Percentiles rank a stretch among this genome's conserved stretches.
These are phyloP conservation scores for Hippoglossus stenolepis DNA, from an alignment of 2,113 vertebrate genomes.

Conservation along the genomic window DNA sequence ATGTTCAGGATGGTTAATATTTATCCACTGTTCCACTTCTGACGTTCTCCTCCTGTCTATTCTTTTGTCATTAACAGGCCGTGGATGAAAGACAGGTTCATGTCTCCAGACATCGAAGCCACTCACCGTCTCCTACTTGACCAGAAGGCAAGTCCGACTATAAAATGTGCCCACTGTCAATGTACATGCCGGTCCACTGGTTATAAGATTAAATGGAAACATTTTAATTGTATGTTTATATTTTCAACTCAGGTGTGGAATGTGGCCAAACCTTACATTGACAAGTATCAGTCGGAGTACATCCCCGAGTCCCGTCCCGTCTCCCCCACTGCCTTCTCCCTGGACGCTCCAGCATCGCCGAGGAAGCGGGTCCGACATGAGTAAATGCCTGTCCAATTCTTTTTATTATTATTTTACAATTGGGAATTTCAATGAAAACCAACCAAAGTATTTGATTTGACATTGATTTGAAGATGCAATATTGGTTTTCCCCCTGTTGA, in stretches of 20 bases:
- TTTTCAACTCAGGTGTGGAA: conserved; percentile 88
- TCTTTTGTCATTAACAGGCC: conserved; percentile 81
- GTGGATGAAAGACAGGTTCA: conserved; percentile 98
- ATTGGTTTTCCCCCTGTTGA: background rate
- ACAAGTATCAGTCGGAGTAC: conserved; percentile 92
- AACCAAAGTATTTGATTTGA: background rate
- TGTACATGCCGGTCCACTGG: background rate
- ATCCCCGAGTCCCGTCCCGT: conserved; percentile 91
- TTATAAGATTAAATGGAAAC: background rate
- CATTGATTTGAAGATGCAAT: conserved; percentile 4
- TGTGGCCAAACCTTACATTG: conserved; percentile 95
- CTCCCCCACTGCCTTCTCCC: conserved; percentile 95
- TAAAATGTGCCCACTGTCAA: background rate
- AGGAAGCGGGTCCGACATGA: conserved; percentile 80
- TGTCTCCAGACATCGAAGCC: conserved; percentile 96
- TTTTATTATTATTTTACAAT: background rate
- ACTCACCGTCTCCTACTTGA: conserved; percentile 91
- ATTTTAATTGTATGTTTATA: conserved; percentile 1
- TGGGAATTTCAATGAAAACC: conserved; percentile 10
- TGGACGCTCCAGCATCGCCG: conserved; percentile 83
- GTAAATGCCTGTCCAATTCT: conserved; percentile 47
- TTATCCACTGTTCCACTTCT: conserved; percentile 53
- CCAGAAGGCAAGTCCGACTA: conserved; percentile 86
- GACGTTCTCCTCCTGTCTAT: background rate
- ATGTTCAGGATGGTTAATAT: conserved; percentile 74